Evolutionary conservation across 2,113 vertebrate species (phyloP).

Genomic region (Columbina picui): DNA sequence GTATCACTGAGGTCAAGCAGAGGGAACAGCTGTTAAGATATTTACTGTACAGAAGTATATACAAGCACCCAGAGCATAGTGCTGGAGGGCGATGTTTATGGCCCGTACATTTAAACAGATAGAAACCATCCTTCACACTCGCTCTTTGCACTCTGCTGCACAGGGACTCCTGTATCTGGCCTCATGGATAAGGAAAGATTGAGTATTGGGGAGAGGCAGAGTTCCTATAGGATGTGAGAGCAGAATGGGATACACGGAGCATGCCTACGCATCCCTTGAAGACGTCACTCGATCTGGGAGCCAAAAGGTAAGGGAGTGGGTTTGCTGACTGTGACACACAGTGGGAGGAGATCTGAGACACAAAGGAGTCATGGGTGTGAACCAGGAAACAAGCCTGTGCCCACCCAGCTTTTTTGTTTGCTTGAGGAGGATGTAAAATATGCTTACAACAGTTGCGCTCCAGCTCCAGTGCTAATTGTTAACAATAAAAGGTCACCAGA

Average conservation of each 20-base stretch:
- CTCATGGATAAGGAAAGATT: background rate
- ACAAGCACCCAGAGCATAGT: background rate
- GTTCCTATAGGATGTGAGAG: constrained; percentile 33
- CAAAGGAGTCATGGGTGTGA: constrained; percentile 71
- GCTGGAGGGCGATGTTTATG: background rate
- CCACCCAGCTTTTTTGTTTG: constrained; percentile 71
- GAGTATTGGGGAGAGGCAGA: constrained; percentile 35
- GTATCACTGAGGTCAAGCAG: background rate
- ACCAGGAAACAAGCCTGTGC: constrained; percentile 66
- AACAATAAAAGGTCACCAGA: constrained; percentile 74
- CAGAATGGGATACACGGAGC: constrained; percentile 20
- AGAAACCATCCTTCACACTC: constrained; percentile 12
- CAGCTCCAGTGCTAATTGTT: constrained; percentile 44
- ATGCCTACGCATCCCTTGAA: constrained; percentile 48
- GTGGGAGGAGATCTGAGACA: constrained; percentile 65
- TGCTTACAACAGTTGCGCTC: constrained; percentile 58
- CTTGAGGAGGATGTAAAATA: constrained; percentile 71
- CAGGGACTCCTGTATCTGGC: constrained; percentile 28
- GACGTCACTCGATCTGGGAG: constrained; percentile 53
- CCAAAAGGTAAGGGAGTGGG: constrained; percentile 72
- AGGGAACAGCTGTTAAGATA: background rate
- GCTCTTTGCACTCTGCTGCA: background rate
- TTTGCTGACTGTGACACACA: constrained; percentile 65
- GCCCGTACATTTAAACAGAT: background rate
- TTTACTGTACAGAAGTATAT: background rate